These are phyloP conservation scores for Cariama cristata DNA, from an alignment of 2,113 vertebrate genomes.

Conservation along the genomic window DNA sequence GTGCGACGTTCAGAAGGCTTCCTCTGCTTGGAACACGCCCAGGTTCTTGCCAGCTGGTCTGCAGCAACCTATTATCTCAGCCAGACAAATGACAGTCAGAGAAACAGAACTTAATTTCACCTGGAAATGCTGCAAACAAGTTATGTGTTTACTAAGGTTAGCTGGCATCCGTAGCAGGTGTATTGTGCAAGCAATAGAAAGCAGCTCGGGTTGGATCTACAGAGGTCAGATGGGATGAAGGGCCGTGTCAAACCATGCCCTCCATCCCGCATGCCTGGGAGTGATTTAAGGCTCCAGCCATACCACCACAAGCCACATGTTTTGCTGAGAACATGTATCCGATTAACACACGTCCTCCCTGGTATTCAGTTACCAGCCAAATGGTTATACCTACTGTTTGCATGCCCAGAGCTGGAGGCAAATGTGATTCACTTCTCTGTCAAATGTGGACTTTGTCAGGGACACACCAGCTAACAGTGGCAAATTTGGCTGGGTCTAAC, in stretches of 20 bases:
- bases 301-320: not conserved
- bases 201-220: not conserved
- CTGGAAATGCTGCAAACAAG: not conserved
- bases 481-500: not conserved
- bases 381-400: not conserved
- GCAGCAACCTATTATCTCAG: not conserved
- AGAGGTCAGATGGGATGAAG: not conserved
- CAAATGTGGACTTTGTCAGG: not conserved
- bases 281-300: not conserved
- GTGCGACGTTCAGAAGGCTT: not conserved
- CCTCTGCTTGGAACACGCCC: not conserved
- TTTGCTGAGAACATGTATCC: not conserved
- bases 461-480: not conserved
- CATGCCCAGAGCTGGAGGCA: not conserved
- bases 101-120: not conserved
- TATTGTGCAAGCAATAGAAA: not conserved
- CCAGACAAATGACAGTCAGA: not conserved
- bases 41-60: constrained; percentile 6
- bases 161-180: not conserved
- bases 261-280: not conserved
- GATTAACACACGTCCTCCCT: not conserved
- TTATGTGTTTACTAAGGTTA: not conserved
- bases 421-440: not conserved
- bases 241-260: not conserved
- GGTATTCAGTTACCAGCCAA: not conserved